A percentile compares a stretch with the other conserved stretches of the same genome.
Evolutionary conservation across 2,113 vertebrate species (phyloP).

Genomic region (Pseudois nayaur): DNA sequence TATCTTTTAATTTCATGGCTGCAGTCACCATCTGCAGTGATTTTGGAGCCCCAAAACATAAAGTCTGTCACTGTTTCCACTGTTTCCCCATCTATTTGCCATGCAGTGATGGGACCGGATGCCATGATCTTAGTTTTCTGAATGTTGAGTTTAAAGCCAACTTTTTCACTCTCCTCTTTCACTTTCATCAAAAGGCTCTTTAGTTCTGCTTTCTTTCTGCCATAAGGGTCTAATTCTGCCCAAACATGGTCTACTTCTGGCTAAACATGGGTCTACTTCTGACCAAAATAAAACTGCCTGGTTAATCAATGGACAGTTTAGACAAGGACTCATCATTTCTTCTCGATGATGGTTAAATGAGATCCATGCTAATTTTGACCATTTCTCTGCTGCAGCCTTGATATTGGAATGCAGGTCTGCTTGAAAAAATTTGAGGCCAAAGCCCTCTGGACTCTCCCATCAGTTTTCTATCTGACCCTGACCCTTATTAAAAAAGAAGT

Average conservation of each 20-base stretch:
- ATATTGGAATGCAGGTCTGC: background rate
- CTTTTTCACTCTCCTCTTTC: background rate
- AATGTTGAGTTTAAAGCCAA: background rate
- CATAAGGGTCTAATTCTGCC: background rate
- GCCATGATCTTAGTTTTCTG: background rate
- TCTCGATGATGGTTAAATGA: background rate
- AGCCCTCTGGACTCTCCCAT: background rate
- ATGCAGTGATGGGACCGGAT: background rate
- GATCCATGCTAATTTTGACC: background rate
- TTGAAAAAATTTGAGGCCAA: background rate
- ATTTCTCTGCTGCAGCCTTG: background rate
- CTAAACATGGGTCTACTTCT: background rate
- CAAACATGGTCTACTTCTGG: background rate
- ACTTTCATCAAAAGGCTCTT: background rate
- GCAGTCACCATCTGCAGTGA: background rate
- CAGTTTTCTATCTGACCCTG: conserved; percentile 46
- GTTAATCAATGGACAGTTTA: background rate
- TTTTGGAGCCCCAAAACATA: background rate
- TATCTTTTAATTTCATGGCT: background rate
- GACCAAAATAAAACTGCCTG: background rate
- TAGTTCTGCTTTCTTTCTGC: background rate
- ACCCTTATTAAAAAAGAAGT: conserved; percentile 7
- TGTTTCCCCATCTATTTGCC: background rate
- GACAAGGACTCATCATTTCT: background rate
- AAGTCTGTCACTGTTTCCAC: background rate